Percentiles rank a stretch among this genome's conserved stretches.
phyloP scores from a whole-genome alignment of 2,797 vertebrate species.

The Rhynchotus rufescens region DNA sequence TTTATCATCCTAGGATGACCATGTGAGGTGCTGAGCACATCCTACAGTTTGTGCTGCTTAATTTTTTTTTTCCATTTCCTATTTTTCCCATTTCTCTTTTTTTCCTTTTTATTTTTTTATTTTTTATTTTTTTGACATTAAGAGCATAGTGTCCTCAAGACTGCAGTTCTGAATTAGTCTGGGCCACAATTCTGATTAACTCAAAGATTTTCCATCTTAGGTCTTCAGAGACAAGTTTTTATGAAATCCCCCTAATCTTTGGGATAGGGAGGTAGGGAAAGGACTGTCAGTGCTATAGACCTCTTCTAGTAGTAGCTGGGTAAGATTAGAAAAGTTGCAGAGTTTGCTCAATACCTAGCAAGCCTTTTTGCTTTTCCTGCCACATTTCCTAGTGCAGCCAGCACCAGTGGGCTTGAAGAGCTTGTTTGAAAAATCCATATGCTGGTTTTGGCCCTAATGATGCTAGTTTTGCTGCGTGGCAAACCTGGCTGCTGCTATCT shows the following conservation, averaged over 20 bases:
- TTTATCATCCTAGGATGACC: background rate
- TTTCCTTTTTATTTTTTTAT: background rate
- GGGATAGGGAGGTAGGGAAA: background rate
- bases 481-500: constrained; percentile 16
- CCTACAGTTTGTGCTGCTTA: background rate
- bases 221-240: background rate
- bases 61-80: background rate
- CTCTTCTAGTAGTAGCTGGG: background rate
- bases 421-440: constrained; percentile 57
- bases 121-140: no score
- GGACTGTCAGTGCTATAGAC: background rate
- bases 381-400: background rate
- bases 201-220: background rate
- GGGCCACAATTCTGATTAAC: background rate
- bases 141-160: background rate
- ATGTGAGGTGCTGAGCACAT: background rate
- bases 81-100: no score
- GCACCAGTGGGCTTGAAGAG: background rate
- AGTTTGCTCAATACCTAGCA: background rate
- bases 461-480: constrained; percentile 28
- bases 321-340: background rate
- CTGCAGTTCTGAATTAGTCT: background rate
- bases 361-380: background rate
- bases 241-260: background rate
- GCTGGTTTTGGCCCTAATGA: constrained; percentile 35